Base-by-base conservation (phyloP, 2,888 invertebrate species). In the Marasmarcha lunaedactyla region DNA sequence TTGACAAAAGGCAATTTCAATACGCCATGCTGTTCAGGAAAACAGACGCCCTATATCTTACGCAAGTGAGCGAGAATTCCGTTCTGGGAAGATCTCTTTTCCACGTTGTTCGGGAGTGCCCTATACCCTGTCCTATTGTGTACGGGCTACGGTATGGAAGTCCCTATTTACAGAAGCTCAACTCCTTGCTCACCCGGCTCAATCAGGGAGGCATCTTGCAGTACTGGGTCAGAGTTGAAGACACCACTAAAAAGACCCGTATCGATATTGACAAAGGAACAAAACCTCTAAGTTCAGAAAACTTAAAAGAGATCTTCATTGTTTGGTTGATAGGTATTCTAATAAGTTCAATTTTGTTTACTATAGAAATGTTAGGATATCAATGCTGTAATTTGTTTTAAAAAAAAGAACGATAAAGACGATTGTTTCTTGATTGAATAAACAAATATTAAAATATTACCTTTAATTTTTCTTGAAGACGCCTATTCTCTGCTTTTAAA, bases 381-480 rank as follows among this genome's bases (percentile, higher is more conserved):
- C n/a, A n/a, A n/a, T n/a, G n/a, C n/a, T n/a, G n/a, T n/a, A n/a
- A n/a, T n/a, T n/a, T n/a, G n/a, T n/a, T n/a, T n/a, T n/a, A n/a
- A n/a, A n/a, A n/a, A n/a, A n/a, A n/a, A n/a, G n/a, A n/a, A n/a
- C n/a, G n/a, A n/a, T n/a, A n/a, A n/a, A n/a, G n/a, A n/a, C n/a
- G n/a, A n/a, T n/a, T n/a, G n/a, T n/a, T n/a, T n/a, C n/a, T n/a
- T n/a, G n/a, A n/a, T n/a, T 20, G 7, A 20, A 20, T 7, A 20
- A 20, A 20, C 3, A n/a, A 20, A 20, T 5, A 20, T 7, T 5
- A 7, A 20, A 20, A 20, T 20, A 20, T 30, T 30, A 30, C 89
- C 85, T 87, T 87, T 63, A 88, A 74, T 78, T 87, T 88, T 65
- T 88, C 88, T 65, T 88, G 88, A 70, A 89, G 85, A 63, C 84